A percentile compares a stretch with the other conserved stretches of the same genome.
Evolutionary conservation across 37 sponge, comb jelly and placozoan genomes (phyloP).

Genomic region (Spongia lamella): DNA sequence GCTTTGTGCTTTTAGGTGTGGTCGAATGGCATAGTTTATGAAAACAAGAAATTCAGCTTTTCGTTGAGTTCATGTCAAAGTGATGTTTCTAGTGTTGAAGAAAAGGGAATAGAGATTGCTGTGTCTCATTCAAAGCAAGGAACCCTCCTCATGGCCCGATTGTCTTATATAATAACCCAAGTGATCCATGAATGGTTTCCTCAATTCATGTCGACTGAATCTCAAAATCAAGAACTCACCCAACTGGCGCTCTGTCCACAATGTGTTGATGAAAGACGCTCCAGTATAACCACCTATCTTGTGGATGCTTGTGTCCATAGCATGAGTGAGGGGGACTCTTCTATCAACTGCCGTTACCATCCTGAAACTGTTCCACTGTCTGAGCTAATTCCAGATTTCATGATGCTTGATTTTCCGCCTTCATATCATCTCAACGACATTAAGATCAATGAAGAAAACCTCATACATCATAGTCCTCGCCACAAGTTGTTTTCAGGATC

Average conservation of each 20-base stretch:
- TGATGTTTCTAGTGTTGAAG: constrained; percentile 63
- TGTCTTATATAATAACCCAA: constrained; percentile 55
- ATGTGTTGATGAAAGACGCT: constrained; percentile 38
- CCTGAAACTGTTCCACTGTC: constrained; percentile 46
- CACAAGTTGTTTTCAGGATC: too few species aligned
- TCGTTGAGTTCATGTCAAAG: constrained; percentile 27
- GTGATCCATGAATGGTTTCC: constrained; percentile 73
- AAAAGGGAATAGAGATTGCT: constrained; percentile 71
- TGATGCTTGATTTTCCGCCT: constrained; percentile 59
- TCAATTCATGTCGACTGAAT: constrained; percentile 50
- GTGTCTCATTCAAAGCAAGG: constrained; percentile 33
- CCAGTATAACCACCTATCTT: constrained; percentile 36
- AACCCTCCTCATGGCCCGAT: constrained; percentile 48
- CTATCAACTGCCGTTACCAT: constrained; percentile 48
- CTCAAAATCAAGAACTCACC: constrained; percentile 43
- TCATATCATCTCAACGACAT: constrained; percentile 1
- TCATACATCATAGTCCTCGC: constrained; percentile 33
- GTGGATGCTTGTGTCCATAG: constrained; percentile 62
- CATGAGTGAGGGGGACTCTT: constrained; percentile 6
- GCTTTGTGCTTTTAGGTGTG: constrained; percentile 22
- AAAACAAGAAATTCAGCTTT: constrained; percentile 11
- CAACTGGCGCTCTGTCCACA: constrained; percentile 62
- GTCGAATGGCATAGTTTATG: constrained; percentile 47
- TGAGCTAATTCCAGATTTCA: constrained; percentile 67
- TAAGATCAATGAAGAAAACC: constrained; percentile 13